Evolutionary conservation across 2,113 vertebrate genomes (phyloP), one percentile per base, ranked within the genome.

Genomic region (Gadus chalcogrammus): DNA sequence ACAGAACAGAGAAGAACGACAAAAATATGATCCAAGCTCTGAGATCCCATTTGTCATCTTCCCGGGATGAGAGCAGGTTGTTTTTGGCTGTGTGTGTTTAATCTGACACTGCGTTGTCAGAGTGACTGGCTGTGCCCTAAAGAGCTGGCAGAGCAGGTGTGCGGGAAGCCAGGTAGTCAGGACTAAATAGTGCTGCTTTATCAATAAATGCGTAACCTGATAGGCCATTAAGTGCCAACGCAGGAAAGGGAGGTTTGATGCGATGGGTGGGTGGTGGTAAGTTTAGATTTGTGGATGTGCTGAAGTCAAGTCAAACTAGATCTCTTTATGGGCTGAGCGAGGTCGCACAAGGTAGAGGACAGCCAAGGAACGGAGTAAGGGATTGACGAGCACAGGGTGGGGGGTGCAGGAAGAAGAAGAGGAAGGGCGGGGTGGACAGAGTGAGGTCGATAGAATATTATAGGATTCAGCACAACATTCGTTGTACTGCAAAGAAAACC

Each of bases 161-260:
- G 75, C 55, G 58, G 76, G 74, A 83, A 80, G 74, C 64, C 80
- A 84, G 87, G 81, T 84, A 70, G 79, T 82, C 72, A 52, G 75
- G 71, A 69, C 73, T 73, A 73, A 88, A 87, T 78, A 79, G 71
- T 87, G 87, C 87, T 88, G 83, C 79, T 80, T 83, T 87, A 89
- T 91, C 88, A 84, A 89, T 89, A 87, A 85, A 79, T 64, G n/a
- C 61, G 77, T 74, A 83, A 86, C 75, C 68, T 27, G 82, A 91
- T 76, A 84, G 81, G 73, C 68, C 68, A 63, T 76, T 85, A 82
- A 85, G 86, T 85, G 79, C 75, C 73, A 80, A 83, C 38, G 52
- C 68, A 79, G 79, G 73, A 48, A 66, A 75, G 81, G 35, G 61
- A 27, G 56, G 69, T 80, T 75, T 80, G 81, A 82, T 56, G 70